phyloP scores from a whole-genome alignment of 2,888 invertebrate species.

The Homarus gammarus region DNA sequence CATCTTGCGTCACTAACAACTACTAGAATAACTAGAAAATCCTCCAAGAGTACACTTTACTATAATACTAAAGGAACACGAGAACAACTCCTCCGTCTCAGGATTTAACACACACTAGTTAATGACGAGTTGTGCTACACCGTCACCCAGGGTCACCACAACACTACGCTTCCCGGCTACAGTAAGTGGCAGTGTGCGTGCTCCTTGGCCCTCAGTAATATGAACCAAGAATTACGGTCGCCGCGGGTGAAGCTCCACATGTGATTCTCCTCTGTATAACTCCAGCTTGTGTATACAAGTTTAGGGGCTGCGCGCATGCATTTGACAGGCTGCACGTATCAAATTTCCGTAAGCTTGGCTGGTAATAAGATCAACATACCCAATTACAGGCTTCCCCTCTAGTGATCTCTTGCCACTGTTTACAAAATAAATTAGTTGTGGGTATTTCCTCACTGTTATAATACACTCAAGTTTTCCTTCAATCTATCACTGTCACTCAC shows the following conservation, averaged over 20 bases:
- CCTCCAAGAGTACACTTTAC: background rate
- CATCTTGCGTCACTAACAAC: slow-evolving; percentile 29
- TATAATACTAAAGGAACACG: background rate
- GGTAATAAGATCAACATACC: background rate
- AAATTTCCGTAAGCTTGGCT: background rate
- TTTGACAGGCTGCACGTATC: background rate
- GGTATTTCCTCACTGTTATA: background rate
- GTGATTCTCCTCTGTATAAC: background rate
- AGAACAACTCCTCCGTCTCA: background rate
- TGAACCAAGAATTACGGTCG: background rate
- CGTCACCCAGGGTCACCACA: no score
- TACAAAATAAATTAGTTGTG: background rate
- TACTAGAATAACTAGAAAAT: background rate
- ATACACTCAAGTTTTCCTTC: background rate
- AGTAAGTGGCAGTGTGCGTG: background rate
- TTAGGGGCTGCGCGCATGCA: background rate
- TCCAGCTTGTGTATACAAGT: background rate
- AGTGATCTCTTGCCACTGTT: no score
- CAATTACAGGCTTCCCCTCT: background rate
- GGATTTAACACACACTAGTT: background rate
- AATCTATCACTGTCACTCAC: background rate
- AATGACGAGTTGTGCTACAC: background rate
- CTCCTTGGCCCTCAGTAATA: background rate
- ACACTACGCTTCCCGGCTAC: background rate
- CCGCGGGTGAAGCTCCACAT: background rate